Evolutionary conservation across 2,888 invertebrate genomes (phyloP).

Genomic region (Tupiocoris notatus): DNA sequence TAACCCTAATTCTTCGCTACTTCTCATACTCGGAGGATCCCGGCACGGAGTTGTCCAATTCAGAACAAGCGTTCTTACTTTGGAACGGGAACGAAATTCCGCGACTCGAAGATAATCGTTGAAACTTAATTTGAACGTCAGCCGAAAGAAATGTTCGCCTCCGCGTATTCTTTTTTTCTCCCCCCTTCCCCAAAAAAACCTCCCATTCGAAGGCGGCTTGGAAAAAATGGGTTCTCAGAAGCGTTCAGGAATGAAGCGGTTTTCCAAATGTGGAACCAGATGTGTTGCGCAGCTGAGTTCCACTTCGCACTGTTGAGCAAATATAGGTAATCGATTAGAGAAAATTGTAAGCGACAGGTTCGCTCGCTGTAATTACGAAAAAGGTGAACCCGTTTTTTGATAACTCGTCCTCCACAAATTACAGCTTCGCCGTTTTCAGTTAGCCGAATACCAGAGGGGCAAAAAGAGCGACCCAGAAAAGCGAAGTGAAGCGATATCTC

Average conservation of each 20-base stretch:
- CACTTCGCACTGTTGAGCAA: neutral
- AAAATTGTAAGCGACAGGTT: neutral
- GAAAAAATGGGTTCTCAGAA: neutral
- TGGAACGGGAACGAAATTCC: neutral
- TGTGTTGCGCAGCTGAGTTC: neutral
- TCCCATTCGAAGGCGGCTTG: neutral
- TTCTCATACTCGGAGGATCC: neutral
- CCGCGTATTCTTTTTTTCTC: neutral
- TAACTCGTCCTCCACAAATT: neutral
- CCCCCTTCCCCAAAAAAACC: too few species aligned
- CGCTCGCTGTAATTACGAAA: neutral
- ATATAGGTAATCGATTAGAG: neutral
- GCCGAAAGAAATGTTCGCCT: neutral
- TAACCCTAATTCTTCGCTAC: neutral
- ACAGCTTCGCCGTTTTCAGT: too few species aligned
- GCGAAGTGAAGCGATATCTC: too few species aligned
- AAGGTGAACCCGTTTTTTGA: neutral
- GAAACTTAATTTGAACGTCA: neutral
- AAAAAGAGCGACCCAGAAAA: too few species aligned
- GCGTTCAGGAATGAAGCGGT: too few species aligned
- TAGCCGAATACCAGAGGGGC: too few species aligned
- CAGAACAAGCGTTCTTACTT: neutral
- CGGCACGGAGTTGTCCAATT: too few species aligned
- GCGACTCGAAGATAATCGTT: neutral
- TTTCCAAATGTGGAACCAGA: neutral